Evolutionary conservation across 2,797 vertebrate genomes (phyloP).

Genomic region (Fundulus diaphanus): DNA sequence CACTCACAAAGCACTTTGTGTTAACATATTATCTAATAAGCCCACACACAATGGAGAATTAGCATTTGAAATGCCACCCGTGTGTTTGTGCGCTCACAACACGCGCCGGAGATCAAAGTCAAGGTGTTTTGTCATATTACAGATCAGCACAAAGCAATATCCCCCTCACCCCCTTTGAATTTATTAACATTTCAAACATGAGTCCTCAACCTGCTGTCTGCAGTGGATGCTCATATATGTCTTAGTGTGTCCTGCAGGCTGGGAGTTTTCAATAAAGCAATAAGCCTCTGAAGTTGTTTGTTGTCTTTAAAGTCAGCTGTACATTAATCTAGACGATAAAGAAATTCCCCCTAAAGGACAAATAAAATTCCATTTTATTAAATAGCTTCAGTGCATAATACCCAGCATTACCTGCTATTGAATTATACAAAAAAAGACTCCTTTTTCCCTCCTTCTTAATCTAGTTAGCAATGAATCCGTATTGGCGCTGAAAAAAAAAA

Average conservation of each 20-base stretch:
- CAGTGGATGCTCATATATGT: neutral
- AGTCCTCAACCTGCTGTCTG: conserved; percentile 30
- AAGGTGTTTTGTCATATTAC: conserved; percentile 68
- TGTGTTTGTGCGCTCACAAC: conserved; percentile 65
- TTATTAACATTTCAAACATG: conserved; percentile 73
- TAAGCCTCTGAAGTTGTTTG: conserved; percentile 54
- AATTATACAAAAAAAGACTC: conserved; percentile 57
- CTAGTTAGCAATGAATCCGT: conserved; percentile 52
- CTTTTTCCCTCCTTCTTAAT: conserved; percentile 38
- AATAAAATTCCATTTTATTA: conserved; percentile 58
- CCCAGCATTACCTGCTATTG: conserved; percentile 56
- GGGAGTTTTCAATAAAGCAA: conserved; percentile 61
- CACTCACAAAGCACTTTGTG: conserved; percentile 48
- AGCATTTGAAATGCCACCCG: conserved; percentile 72
- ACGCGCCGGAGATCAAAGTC: conserved; percentile 62
- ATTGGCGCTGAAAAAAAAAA: conserved; percentile 24
- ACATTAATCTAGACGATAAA: conserved; percentile 47
- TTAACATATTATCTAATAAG: conserved; percentile 67
- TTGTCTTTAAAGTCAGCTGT: conserved; percentile 56
- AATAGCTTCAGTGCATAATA: conserved; percentile 36
- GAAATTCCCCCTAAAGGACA: conserved; percentile 40
- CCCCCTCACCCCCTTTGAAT: conserved; percentile 47
- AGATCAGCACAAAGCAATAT: conserved; percentile 77
- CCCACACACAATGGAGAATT: conserved; percentile 62
- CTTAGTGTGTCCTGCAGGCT: conserved; percentile 40